Evolutionary conservation across 2,113 vertebrate genomes (phyloP), one percentile per base, ranked within the genome.

Genomic region (Typhlomys cinereus): DNA sequence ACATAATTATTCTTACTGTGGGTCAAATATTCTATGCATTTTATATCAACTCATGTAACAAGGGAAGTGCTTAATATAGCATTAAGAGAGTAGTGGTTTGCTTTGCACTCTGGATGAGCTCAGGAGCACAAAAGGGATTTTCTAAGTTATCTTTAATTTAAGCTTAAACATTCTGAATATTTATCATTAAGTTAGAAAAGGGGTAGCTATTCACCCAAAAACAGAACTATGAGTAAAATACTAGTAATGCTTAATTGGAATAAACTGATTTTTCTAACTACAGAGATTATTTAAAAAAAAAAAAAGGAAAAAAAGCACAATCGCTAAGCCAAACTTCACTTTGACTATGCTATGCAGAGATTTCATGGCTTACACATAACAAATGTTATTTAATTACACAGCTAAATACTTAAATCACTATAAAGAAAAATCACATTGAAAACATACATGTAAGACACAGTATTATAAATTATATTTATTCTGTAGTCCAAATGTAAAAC

Each of bases 101-200:
- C 66, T 90, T 84, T 93, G 27, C 54, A 82, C n/a, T 93, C 44
- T 69, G 20, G 7, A 94, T 10, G 25, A 94, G 29, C 31, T 67
- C 75, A 74, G 27, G n/a, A 79, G 2, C 54, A 91, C 3, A 52
- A 48, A 85, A 70, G 3, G 88, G 2, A 89, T 74, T 76, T 94
- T 83, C 75, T 89, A 93, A 89, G 89, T 86, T 59, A 90, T 92
- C 23, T 12, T 62, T 86, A 73, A 44, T 2, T 78, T 90, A 93
- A 88, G 4, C 27, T 71, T 91, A 90, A 44, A 74, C n/a, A 88
- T 61, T 78, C 61, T 82, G 34, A 92, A 25, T 41, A 80, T 64
- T 90, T 41, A 80, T 64, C 88, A 89, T 34, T 66, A 88, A 90
- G 10, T 92, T 59, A 89, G n/a, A 88, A 92, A 94, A 87, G 62